Evolutionary conservation across 2,113 vertebrate genomes (phyloP), one percentile per base, ranked within the genome.

Genomic region (Tetrao urogallus): DNA sequence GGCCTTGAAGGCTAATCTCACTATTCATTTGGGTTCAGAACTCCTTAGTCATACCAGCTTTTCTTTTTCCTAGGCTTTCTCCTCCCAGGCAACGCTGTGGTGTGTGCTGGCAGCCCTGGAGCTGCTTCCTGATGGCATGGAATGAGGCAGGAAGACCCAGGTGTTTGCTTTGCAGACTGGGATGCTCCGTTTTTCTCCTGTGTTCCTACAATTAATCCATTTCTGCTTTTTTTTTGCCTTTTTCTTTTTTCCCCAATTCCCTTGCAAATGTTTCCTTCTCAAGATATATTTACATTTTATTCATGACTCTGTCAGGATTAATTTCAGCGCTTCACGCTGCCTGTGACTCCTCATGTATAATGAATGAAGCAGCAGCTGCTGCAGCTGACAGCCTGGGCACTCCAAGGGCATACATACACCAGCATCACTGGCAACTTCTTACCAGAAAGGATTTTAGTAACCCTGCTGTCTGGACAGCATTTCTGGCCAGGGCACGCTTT

Each of bases 281-380:
- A 74, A 94, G 81, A 94, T 89, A 86, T 82, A 93, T 96, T 96
- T 97, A 86, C 95, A 95, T 97, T 96, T 97, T 97, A 96, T 97
- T 97, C 96, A 97, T 97, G 95, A 92, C 86, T 95, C 93, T 95
- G 93, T 97, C 95, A 97, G 93, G 90, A 97, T 97, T 96, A 91
- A 96, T 97, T 97, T 95, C 96, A 95, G 90, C 0, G 19, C 89
- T 97, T 93, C 91, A 61, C 0, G 19, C 88, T 96, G 96, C 91
- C 93, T 92, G 79, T 93, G 85, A 85, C 76, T 95, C 54, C 90
- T 97, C 96, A 96, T 97, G 95, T 94, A 97, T 96, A 97, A 97
- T 97, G 95, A 96, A 97, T 97, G 96, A 97, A 96, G 92, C 82
- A 88, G 94, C 97, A 97, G 97, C 96, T 96, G 96, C 94, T 93